Conservation (phyloP, 2,113 vertebrate species). For the Triplophysa dalaica region DNA sequence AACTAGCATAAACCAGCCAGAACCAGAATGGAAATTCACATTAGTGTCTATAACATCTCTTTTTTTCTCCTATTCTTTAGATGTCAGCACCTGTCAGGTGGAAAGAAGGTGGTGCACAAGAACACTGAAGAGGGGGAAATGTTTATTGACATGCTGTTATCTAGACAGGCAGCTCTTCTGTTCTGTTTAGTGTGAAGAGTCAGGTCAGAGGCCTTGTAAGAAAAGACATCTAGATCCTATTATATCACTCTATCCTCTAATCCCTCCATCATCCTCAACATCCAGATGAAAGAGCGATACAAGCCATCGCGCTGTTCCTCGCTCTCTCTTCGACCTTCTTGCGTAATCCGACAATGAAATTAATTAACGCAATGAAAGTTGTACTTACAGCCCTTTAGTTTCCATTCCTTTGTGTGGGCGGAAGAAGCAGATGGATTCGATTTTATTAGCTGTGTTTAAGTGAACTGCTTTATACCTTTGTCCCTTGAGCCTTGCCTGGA, state of each 20-base stretch:
- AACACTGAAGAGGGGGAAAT: slow-evolving; percentile 4
- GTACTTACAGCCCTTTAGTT: slow-evolving; percentile 36
- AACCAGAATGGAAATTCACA: background rate
- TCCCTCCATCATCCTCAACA: slow-evolving; percentile 34
- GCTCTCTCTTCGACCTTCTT: background rate
- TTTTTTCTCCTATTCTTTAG: background rate
- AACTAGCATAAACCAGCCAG: background rate
- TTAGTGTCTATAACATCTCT: background rate
- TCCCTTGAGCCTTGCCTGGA: slow-evolving; percentile 22
- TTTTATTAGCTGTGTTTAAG: slow-evolving; percentile 38
- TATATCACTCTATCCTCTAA: slow-evolving; percentile 21
- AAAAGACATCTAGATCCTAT: slow-evolving; percentile 28
- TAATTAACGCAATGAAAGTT: slow-evolving; percentile 36
- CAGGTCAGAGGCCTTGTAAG: slow-evolving; percentile 8
- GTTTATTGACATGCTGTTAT: slow-evolving; percentile 2
- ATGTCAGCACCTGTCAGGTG: slow-evolving; percentile 5
- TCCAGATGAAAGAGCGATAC: slow-evolving; percentile 45
- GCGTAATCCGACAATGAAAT: slow-evolving; percentile 37
- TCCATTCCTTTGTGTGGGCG: slow-evolving; percentile 5
- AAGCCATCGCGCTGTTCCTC: slow-evolving; percentile 11
- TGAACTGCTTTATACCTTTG: background rate
- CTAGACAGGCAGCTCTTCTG: background rate
- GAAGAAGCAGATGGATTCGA: slow-evolving; percentile 33
- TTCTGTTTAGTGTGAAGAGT: slow-evolving; percentile 13
- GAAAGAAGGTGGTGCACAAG: background rate